Conservation (phyloP, 2,113 vertebrate genomes). For the Camelus bactrianus region DNA sequence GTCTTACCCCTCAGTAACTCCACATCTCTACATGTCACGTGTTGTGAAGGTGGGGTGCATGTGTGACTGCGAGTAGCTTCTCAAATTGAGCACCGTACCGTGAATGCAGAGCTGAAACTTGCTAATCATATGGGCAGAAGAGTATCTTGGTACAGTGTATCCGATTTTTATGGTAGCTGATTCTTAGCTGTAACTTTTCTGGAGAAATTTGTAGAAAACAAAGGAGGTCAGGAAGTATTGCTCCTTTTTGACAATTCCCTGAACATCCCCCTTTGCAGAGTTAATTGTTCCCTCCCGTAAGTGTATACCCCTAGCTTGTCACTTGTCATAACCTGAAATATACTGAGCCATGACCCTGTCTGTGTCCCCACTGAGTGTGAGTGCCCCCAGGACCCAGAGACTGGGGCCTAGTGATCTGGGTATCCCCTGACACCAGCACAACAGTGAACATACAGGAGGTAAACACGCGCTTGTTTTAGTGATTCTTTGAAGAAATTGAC, state of each 20-base stretch:
- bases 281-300: background rate
- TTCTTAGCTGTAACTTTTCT: slow-evolving; percentile 15
- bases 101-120: background rate
- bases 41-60: background rate
- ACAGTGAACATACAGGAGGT: background rate
- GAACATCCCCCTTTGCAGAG: background rate
- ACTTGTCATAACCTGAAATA: background rate
- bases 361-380: background rate
- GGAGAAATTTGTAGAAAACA: background rate
- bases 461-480: background rate
- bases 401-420: background rate
- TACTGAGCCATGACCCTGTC: background rate
- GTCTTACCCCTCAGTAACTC: background rate
- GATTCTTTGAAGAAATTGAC: background rate
- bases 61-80: background rate
- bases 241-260: background rate
- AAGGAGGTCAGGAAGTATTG: background rate
- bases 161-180: background rate
- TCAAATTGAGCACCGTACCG: background rate
- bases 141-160: background rate
- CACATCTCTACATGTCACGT: background rate
- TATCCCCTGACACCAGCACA: background rate
- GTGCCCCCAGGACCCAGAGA: background rate
- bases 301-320: background rate
- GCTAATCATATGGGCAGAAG: background rate